phyloP scores from a whole-genome alignment of 2,113 vertebrate genomes.

The Mastomys coucha region DNA sequence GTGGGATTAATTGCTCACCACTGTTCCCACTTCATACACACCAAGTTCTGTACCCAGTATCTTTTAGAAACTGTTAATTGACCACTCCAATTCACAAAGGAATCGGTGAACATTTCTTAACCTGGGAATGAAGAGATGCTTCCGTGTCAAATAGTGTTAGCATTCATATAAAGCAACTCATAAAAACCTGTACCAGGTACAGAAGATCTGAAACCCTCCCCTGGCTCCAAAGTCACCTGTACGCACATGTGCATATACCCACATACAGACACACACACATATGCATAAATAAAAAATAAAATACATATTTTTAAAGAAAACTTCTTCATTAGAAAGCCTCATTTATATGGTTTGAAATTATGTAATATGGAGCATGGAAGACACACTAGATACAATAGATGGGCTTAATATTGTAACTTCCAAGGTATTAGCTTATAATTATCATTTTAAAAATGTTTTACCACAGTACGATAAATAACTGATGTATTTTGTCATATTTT shows the following conservation, averaged over 20 bases:
- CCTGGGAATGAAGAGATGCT: not conserved
- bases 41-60: not conserved
- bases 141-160: no score
- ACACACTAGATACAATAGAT: not conserved
- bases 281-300: not conserved
- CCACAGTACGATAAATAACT: not conserved
- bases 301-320: not conserved
- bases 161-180: not conserved
- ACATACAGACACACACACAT: not conserved
- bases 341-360: not conserved
- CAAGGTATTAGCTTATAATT: not conserved
- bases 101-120: not conserved
- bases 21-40: not conserved
- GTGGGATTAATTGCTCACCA: not conserved
- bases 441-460: not conserved
- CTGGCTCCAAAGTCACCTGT: not conserved
- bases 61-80: constrained; percentile 4
- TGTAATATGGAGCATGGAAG: not conserved
- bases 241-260: no score
- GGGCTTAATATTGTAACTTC: not conserved
- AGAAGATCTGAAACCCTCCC: not conserved
- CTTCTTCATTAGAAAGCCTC: not conserved
- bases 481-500: not conserved
- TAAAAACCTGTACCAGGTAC: not conserved
- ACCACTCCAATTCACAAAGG: not conserved